Evolutionary conservation across 2,113 vertebrate genomes (phyloP).

Genomic region (Centropus bengalensis): DNA sequence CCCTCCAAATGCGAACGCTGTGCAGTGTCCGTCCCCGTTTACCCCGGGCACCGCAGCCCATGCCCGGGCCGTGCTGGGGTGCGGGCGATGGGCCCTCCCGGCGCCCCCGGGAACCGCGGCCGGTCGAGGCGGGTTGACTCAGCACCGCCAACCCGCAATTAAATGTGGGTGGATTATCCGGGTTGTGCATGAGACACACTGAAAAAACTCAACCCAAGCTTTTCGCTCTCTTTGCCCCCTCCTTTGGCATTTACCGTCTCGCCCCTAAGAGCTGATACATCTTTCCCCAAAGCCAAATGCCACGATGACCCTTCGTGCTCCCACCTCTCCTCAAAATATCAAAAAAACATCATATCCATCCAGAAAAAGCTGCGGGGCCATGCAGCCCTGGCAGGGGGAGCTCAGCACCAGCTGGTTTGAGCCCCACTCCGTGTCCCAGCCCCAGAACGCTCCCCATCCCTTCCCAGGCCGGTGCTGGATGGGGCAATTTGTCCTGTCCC

Average conservation of each 20-base stretch:
- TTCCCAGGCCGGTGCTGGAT: not conserved
- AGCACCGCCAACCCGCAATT: slow-evolving; percentile 41
- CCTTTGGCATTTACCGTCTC: not conserved
- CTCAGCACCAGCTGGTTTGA: not conserved
- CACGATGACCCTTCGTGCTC: rapidly evolving
- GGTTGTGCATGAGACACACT: not conserved
- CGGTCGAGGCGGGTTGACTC: not conserved
- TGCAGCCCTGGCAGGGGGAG: not conserved
- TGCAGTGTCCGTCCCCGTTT: rapidly evolving
- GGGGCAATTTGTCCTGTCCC: not conserved
- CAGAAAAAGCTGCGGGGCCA: rapidly evolving
- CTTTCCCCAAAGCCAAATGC: not conserved
- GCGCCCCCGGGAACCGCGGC: not conserved
- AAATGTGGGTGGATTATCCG: slow-evolving; percentile 49
- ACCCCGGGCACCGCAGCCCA: rapidly evolving
- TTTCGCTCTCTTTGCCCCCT: not conserved
- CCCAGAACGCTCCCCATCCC: rapidly evolving
- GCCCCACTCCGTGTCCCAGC: not conserved
- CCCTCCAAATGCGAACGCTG: not conserved
- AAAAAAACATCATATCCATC: rapidly evolving
- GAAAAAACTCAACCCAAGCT: slow-evolving; percentile 1
- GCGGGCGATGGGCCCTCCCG: not conserved
- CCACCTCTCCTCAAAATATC: rapidly evolving
- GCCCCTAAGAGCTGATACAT: not conserved
- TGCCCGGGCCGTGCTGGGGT: not conserved